Evolutionary conservation across 2,888 invertebrate species (phyloP).

Genomic region (Trissonchulus latispiculum): DNA sequence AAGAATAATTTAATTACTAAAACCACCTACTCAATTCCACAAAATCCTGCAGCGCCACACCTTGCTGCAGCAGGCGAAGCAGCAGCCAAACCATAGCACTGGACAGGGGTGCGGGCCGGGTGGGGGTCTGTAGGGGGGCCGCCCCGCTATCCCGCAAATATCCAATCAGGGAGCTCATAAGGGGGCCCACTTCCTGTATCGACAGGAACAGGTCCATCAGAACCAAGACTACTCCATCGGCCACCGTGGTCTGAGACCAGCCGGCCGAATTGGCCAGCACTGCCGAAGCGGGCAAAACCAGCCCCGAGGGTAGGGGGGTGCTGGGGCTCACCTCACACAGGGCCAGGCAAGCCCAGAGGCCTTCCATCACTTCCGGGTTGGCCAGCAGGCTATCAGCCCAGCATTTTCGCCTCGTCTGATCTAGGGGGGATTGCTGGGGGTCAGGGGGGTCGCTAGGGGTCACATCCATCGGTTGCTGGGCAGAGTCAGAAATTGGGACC

Average conservation of each 20-base stretch:
- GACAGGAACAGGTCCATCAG: not conserved
- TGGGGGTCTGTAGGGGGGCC: not conserved
- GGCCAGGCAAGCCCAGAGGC: not conserved
- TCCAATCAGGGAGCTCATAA: not conserved
- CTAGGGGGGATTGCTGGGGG: not conserved
- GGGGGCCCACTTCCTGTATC: not conserved
- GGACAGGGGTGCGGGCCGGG: not conserved
- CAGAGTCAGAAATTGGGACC: not conserved
- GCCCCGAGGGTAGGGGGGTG: not conserved
- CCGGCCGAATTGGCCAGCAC: not conserved
- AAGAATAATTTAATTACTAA: too few relatives aligned
- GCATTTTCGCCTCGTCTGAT: not conserved
- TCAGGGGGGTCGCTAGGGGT: not conserved
- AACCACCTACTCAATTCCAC: too few relatives aligned
- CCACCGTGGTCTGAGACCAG: not conserved
- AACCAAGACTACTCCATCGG: not conserved
- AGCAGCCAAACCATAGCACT: not conserved
- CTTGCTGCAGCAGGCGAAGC: not conserved
- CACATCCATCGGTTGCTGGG: not conserved
- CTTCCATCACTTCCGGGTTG: conserved; percentile 5
- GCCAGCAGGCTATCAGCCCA: not conserved
- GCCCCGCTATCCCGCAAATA: not conserved
- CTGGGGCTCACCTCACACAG: not conserved
- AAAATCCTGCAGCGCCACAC: too few relatives aligned
- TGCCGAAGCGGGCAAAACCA: too few relatives aligned